Evolutionary conservation across 2,113 vertebrate species (phyloP), one percentile per base, ranked within the genome.

Genomic region (Platysteira castanea): DNA sequence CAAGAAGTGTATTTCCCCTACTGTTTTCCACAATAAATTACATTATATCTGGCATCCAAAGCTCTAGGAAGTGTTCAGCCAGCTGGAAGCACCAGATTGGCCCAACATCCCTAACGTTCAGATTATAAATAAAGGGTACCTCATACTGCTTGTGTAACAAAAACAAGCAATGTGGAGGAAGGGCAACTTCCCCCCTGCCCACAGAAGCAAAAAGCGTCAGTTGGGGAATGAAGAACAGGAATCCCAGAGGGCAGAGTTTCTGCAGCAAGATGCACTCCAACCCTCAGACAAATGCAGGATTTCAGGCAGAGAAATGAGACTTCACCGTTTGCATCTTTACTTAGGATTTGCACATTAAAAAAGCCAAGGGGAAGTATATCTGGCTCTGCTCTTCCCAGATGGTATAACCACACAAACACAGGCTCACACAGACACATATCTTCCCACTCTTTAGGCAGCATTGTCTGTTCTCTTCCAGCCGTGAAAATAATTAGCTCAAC

Each of bases 391-490:
- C 78, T 93, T 92, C 78, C 85, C 92, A 97, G 92, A 95, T 89
- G 90, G 92, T 69, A 41, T 42, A 94, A 93, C 85, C 88, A 91
- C 90, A 96, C 85, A 95, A 94, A 93, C 78, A 93, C 70, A 60
- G 13, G 6, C 90, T 95, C 81, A 47, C 81, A 93, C 71, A 79
- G 53, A 84, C 79, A 61, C 63, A 9, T 44, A 79, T 70, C 95
- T 83, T 93, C 96, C 92, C 59, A 93, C 87, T 89, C 81, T 68
- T 64, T 3, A 94, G 87, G 78, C 89, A 91, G 87, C 57, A 10
- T 53, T 89, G 91, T 90, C 87, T 95, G 91, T 68, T 96, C 93
- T 91, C 91, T 95, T 96, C 81, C 91, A 94, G 94, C 60, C 87
- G 0, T 79, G 87, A 96, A 91, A 96, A 95, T 80, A 96, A 96